Conservation (phyloP, 1,140 invertebrate species). For the Brachionus koreanus region DNA sequence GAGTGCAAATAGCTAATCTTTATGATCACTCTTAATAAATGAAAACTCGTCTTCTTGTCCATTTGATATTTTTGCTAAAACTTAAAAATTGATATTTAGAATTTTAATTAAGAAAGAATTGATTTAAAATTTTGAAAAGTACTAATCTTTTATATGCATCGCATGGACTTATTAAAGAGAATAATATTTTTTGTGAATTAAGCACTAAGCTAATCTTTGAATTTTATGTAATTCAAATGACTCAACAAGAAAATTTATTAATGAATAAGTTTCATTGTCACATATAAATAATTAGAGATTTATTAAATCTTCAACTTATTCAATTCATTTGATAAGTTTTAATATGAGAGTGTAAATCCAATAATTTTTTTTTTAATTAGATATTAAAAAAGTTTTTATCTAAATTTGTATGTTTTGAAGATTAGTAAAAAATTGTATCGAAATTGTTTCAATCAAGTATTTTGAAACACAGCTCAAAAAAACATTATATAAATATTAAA, state of each 20-base stretch:
- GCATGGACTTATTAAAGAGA: background rate
- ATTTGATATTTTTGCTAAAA: background rate
- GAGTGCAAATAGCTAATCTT: background rate
- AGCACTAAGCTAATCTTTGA: background rate
- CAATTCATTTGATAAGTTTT: background rate
- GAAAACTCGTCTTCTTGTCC: background rate
- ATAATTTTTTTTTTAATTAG: background rate
- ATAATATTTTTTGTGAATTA: background rate
- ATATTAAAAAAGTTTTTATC: no score
- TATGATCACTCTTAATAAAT: background rate
- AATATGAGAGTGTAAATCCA: background rate
- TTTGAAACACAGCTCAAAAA: no score
- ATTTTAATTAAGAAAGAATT: conserved; percentile 4
- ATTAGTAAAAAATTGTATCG: no score
- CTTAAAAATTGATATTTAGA: conserved; percentile 36
- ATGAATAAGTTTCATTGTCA: background rate
- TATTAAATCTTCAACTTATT: background rate
- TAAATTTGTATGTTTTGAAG: no score
- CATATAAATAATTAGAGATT: background rate
- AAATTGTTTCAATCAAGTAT: no score
- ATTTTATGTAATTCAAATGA: background rate
- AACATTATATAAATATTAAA: no score
- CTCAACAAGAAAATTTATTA: background rate
- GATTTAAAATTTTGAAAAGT: background rate
- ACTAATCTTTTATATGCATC: background rate